Base-by-base conservation (phyloP, 1,140 invertebrate species). In the Nylanderia fulva region DNA sequence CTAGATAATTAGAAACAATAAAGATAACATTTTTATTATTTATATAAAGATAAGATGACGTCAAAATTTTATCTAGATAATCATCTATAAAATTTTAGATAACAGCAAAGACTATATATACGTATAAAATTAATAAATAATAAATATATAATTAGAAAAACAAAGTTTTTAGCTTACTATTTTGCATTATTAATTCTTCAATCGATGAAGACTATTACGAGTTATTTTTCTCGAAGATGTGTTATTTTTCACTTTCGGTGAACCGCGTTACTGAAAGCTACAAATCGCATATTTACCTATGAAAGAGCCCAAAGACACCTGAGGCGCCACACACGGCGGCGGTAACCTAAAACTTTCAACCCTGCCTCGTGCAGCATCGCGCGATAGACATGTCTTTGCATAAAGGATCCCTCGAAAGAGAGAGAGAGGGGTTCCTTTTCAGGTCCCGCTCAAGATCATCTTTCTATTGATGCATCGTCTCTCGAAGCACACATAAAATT, bases 311-410 rank as follows among this genome's bases (percentile, higher is more conserved):
- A 85, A 88, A 90, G 92, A 94, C 92, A 93, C 93, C 91, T 92
- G 92, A 94, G 92, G 92, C 91, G 92, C 94, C 94, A 94, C 94
- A 94, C 94, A 94, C 93, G 91, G 93, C 88, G 93, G 90, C 60
- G 90, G 94, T 94, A 94, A 94, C 90, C 88, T 85, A 91, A 94
- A 92, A 93, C 93, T 42, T 85, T 86, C 75, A 54, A 72, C 76
- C 82, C 39, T 52, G 84, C 69, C n/a, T 63, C 27, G 61, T 61
- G 76, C 63, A 89, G 80, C 85, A 80, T 87, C 77, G 91, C 90
- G 93, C 90, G 93, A 93, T 91, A 92, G 92, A 93, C 93, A 93
- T 92, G 92, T 90, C 86, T 80, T 76, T 63, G 86, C 87, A 94
- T 91, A 93, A 94, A 94, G 90, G 88, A 84, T 85, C 91, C 84